phyloP scores from a whole-genome alignment of 2,888 invertebrate species.

The Cephus pygmeus region DNA sequence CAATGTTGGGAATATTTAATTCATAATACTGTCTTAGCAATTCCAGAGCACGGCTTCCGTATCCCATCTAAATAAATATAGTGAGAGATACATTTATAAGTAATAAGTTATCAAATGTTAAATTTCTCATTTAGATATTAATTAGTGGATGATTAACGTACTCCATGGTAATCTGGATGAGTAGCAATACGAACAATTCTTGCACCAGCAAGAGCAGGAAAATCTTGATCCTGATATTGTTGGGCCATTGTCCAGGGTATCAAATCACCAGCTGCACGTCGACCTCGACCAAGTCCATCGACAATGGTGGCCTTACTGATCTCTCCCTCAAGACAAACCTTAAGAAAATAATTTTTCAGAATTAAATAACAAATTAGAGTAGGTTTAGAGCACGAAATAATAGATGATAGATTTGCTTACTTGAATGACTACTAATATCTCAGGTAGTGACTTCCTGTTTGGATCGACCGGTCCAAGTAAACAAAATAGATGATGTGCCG shows the following conservation, averaged over 20 bases:
- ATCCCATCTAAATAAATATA: slow-evolving; percentile 84
- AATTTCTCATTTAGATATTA: slow-evolving; percentile 5
- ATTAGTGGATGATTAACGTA: slow-evolving; percentile 60
- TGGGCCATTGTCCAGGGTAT: slow-evolving; percentile 99
- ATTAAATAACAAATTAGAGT: background rate
- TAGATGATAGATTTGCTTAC: slow-evolving; percentile 52
- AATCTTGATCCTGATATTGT: slow-evolving; percentile 94
- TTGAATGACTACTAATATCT: slow-evolving; percentile 93
- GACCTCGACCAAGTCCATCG: slow-evolving; percentile 85
- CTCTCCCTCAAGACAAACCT: slow-evolving; percentile 80
- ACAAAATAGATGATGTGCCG: slow-evolving; percentile 97
- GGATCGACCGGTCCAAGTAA: slow-evolving; percentile 87
- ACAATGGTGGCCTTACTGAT: slow-evolving; percentile 77
- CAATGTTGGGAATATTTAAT: slow-evolving; percentile 79
- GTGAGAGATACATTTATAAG: slow-evolving; percentile 5
- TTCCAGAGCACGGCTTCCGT: slow-evolving; percentile 88
- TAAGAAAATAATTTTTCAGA: background rate
- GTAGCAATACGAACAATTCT: slow-evolving; percentile 96
- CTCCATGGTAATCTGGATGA: slow-evolving; percentile 95
- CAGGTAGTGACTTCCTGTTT: slow-evolving; percentile 80
- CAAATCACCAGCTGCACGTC: slow-evolving; percentile 93
- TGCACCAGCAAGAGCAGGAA: slow-evolving; percentile 89
- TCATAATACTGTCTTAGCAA: slow-evolving; percentile 91
- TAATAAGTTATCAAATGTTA: slow-evolving; percentile 1
- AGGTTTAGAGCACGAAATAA: background rate